A percentile compares a stretch with the other conserved stretches of the same genome.
Conservation (phyloP, 2,888 invertebrate genomes). For the Lasioglossum marginatum region DNA sequence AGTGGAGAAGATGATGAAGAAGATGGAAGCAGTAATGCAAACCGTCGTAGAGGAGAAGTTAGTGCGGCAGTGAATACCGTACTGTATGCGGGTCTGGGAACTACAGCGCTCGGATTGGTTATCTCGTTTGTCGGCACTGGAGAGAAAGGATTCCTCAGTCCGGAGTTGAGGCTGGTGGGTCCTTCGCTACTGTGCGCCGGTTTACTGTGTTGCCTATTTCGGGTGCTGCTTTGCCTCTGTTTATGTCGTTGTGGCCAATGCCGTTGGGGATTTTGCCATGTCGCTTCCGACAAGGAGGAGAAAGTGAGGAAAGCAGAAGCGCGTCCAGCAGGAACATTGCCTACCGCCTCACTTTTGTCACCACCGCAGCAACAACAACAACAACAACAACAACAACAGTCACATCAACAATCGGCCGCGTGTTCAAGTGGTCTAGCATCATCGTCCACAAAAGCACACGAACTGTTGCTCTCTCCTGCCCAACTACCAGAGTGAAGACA, state of each 20-base stretch:
- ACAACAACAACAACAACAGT: slow-evolving; percentile 58
- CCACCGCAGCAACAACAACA: slow-evolving; percentile 65
- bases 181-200: slow-evolving; percentile 93
- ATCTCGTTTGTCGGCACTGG: slow-evolving; percentile 96
- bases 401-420: slow-evolving; percentile 65
- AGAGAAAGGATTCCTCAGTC: slow-evolving; percentile 95
- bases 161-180: slow-evolving; percentile 94
- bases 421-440: slow-evolving; percentile 69
- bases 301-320: slow-evolving; percentile 72
- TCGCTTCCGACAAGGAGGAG: slow-evolving; percentile 71
- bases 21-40: slow-evolving; percentile 85
- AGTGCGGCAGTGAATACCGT: slow-evolving; percentile 94
- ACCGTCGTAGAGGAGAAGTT: slow-evolving; percentile 88
- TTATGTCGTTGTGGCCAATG: slow-evolving; percentile 90
- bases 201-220: slow-evolving; percentile 92
- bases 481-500: slow-evolving; percentile 79
- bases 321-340: slow-evolving; percentile 65
- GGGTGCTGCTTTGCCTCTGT: slow-evolving; percentile 93
- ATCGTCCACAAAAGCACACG: slow-evolving; percentile 75
- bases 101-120: slow-evolving; percentile 93
- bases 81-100: slow-evolving; percentile 93
- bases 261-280: slow-evolving; percentile 85
- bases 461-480: slow-evolving; percentile 80
- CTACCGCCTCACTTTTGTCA: slow-evolving; percentile 75
- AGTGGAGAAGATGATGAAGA: slow-evolving; percentile 87